Evolutionary conservation across 2,888 invertebrate genomes (phyloP), one percentile per base, ranked within the genome.

Genomic region (Tipula unca): DNA sequence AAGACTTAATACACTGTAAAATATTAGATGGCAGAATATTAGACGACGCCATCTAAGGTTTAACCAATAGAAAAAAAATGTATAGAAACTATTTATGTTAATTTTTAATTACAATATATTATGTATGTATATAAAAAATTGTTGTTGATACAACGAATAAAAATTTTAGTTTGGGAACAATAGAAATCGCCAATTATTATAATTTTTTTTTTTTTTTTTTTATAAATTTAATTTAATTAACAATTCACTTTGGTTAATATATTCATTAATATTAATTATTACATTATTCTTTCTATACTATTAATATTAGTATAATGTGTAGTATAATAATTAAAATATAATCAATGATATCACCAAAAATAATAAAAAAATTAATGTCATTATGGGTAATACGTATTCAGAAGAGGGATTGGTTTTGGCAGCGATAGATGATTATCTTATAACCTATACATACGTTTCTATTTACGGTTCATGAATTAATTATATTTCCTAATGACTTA

Each of bases 111-210:
- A n/a, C n/a, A n/a, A n/a, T n/a, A n/a, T n/a, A n/a, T n/a, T n/a
- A n/a, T n/a, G n/a, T n/a, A 48, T 48, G 3, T 48, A 48, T 48
- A 69, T n/a, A 69, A 54, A 69, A 69, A 69, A 20, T 25, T 69
- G 25, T 48, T 48, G n/a, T 48, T 48, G 48, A n/a, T 48, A 48
- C 48, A 17, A 48, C 2, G 5, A 48, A 17, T 48, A 39, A 48
- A 48, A 39, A 17, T 32, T 48, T 48, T 25, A 69, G 69, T 69
- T 69, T 69, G 20, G 69, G 69, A 69, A 69, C 69, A 69, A 69
- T 69, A 69, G 69, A 69, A 69, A 69, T 69, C 69, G 69, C 69
- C 69, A 69, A 69, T 69, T 69, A 69, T 69, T 69, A 69, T 69
- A 69, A 69, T 69, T 25, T 69, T 69, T 69, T 54, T 69, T 25